These are phyloP conservation scores for Hylaeus anthracinus DNA, from an alignment of 1,140 invertebrate genomes.

Conservation along the genomic window DNA sequence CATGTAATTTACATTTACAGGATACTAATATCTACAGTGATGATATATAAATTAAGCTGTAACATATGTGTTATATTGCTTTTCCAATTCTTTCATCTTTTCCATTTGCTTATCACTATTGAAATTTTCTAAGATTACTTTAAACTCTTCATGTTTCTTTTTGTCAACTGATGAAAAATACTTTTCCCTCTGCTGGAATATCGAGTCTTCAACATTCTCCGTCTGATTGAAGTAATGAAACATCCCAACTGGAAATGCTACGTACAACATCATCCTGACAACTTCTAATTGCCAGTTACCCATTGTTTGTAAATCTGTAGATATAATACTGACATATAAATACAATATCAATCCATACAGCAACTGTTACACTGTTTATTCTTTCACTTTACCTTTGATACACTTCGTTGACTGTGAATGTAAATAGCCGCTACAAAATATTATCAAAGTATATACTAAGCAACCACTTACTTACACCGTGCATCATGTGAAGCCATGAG, in stretches of 20 bases:
- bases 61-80: not conserved
- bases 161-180: conserved; percentile 70
- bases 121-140: conserved; percentile 23
- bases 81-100: conserved; percentile 42
- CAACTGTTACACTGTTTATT: not conserved
- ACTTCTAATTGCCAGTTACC: conserved; percentile 91
- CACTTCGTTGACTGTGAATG: no score
- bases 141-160: not conserved
- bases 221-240: conserved; percentile 95
- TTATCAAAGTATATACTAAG: not conserved
- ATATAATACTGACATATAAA: conserved; percentile 2
- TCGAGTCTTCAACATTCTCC: conserved; percentile 89
- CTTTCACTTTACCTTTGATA: not conserved
- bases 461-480: not conserved
- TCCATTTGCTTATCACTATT: conserved; percentile 22
- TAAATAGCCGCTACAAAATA: not conserved
- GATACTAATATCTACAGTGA: no score
- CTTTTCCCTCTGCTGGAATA: conserved; percentile 86
- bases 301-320: conserved; percentile 80
- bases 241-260: conserved; percentile 90
- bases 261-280: conserved; percentile 90
- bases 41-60: not conserved
- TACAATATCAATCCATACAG: not conserved
- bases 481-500: not conserved
- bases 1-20: no score